These are phyloP conservation scores for Tuberolachnus salignus DNA, from an alignment of 2,888 invertebrate genomes.

Conservation along the genomic window DNA sequence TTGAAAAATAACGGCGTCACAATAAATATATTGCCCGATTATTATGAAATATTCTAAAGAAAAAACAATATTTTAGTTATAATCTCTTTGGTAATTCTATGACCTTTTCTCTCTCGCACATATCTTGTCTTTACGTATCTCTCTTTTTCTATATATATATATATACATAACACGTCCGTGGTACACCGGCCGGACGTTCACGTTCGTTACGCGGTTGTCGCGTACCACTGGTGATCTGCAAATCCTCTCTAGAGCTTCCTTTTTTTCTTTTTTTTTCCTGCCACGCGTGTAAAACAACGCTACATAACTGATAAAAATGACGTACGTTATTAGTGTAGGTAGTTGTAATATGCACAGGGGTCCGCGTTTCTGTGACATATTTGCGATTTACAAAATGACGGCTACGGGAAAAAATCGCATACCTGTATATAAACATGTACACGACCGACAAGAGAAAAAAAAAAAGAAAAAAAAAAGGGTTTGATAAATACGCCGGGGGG, in stretches of 20 bases:
- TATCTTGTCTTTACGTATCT: no score
- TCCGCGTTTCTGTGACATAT: constrained; percentile 20
- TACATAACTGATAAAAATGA: constrained; percentile 33
- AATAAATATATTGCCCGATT: no score
- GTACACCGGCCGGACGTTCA: constrained; percentile 1
- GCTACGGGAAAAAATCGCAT: constrained; percentile 5
- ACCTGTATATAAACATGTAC: no score
- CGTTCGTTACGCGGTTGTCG: constrained; percentile 7
- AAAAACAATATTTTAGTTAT: no score
- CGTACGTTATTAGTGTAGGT: constrained; percentile 17
- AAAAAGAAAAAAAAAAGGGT: no score
- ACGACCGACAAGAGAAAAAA: background rate
- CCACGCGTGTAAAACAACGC: background rate
- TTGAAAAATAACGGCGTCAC: no score
- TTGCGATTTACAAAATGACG: constrained; percentile 26
- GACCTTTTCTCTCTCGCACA: no score
- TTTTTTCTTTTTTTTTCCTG: background rate
- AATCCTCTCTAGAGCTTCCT: constrained; percentile 15
- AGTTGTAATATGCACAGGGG: background rate
- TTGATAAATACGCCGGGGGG: background rate
- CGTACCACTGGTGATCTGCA: background rate
- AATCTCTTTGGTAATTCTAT: no score
- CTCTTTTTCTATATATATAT: no score
- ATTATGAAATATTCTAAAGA: no score
- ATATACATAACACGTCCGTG: no score